Conservation (phyloP, 2,797 vertebrate genomes). For the Channa striata region DNA sequence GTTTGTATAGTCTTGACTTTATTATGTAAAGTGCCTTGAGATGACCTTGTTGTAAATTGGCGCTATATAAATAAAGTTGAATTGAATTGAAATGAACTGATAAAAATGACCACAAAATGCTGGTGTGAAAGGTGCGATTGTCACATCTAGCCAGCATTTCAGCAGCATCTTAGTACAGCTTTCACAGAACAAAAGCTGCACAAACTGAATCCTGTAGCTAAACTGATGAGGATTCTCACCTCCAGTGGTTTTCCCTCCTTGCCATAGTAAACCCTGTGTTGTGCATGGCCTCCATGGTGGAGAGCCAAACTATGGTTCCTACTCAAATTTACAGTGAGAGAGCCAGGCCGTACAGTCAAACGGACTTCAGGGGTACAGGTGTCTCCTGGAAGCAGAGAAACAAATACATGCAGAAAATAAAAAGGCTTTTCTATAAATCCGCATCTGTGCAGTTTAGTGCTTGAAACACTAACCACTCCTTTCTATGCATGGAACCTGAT, state of each 20-base stretch:
- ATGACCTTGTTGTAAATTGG: too few relatives aligned
- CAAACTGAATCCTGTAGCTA: background rate
- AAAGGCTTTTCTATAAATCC: background rate
- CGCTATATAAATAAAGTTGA: too few relatives aligned
- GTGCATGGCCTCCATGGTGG: fast-evolving
- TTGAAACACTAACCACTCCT: background rate
- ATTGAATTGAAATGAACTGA: too few relatives aligned
- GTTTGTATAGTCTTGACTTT: too few relatives aligned
- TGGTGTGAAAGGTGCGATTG: too few relatives aligned
- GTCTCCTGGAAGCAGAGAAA: slow-evolving; percentile 14
- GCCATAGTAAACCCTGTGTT: slow-evolving; percentile 44
- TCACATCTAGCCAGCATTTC: too few relatives aligned
- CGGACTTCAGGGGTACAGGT: slow-evolving; percentile 44
- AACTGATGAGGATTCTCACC: slow-evolving; percentile 31
- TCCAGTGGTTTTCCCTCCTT: slow-evolving; percentile 21
- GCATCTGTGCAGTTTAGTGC: background rate
- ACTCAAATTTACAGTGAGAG: slow-evolving; percentile 26
- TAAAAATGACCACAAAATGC: too few relatives aligned
- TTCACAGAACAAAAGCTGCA: too few relatives aligned
- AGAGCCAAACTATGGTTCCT: background rate
- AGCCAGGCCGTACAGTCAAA: background rate
- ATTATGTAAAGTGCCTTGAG: too few relatives aligned
- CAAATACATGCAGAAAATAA: background rate
- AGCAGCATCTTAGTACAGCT: too few relatives aligned
- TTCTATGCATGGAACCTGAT: background rate